Conservation (phyloP, 1,140 invertebrate genomes). For the Hermetia illucens region DNA sequence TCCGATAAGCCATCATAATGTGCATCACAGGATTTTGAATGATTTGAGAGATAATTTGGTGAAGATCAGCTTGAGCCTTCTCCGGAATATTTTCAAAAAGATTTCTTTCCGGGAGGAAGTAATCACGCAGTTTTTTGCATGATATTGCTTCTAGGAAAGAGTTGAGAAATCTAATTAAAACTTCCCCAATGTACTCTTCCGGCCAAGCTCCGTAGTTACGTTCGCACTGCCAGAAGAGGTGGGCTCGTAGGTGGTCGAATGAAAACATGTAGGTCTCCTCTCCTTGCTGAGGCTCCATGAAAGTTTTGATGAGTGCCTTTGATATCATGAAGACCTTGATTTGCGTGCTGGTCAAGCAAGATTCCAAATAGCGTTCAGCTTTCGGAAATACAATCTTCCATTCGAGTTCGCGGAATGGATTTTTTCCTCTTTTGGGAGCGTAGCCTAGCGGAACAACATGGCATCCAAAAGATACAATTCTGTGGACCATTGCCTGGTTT, state of each 20-base stretch:
- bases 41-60: conserved; percentile 49
- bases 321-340: conserved; percentile 50
- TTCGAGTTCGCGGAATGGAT: conserved; percentile 44
- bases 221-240: conserved; percentile 67
- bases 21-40: conserved; percentile 54
- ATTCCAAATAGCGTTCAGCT: conserved; percentile 56
- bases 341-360: conserved; percentile 49
- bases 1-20: conserved; percentile 46
- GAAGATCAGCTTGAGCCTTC: conserved; percentile 43
- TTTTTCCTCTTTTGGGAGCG: conserved; percentile 38
- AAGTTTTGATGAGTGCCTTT: conserved; percentile 48
- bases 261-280: conserved; percentile 13
- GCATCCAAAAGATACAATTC: conserved; percentile 48
- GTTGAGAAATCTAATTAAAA: conserved; percentile 44
- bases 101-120: conserved; percentile 57
- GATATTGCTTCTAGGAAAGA: conserved; percentile 39
- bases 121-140: conserved; percentile 44
- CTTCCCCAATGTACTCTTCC: conserved; percentile 50
- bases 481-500: conserved; percentile 41
- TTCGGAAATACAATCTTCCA: conserved; percentile 60
- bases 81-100: conserved; percentile 52
- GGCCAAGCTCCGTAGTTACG: conserved; percentile 50
- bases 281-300: conserved; percentile 35
- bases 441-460: conserved; percentile 52
- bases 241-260: conserved; percentile 51